Evolutionary conservation across 2,888 invertebrate species (phyloP), one percentile per base, ranked within the genome.

Genomic region (Tetropium fuscum): DNA sequence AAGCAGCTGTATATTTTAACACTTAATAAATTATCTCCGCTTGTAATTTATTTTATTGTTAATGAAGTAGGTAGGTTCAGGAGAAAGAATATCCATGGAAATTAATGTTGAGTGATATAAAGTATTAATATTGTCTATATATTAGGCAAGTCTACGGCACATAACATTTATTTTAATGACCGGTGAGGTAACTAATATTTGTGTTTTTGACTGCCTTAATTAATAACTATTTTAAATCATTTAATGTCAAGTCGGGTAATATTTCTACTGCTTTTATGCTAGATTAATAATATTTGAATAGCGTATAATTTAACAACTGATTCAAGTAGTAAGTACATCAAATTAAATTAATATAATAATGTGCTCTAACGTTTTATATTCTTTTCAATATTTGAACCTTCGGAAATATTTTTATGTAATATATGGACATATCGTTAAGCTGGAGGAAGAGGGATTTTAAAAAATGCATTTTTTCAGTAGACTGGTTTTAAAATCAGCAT

Each of bases 11-110:
- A n/a, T n/a, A n/a, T n/a, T 41, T 41, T 10, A 22, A n/a, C 44
- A 44, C 27, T 15, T 44, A 20, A 44, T 44, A 27, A 44, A 27
- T 44, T 44, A 43, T 7, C 4, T 43, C 15, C 11, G 19, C 41
- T 41, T 5, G 22, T 11, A 41, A 20, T 41, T 18, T 20, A 41
- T 43, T 15, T 43, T 43, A 25, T 44, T 44, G 8, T 25, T 6
- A 36, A 36, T 36, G 36, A n/a, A n/a, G n/a, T n/a, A n/a, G n/a
- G n/a, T n/a, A n/a, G n/a, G n/a, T n/a, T n/a, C n/a, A n/a, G n/a
- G n/a, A n/a, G n/a, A n/a, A n/a, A n/a, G n/a, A n/a, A n/a, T n/a
- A n/a, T n/a, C n/a, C n/a, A n/a, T n/a, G n/a, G n/a, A n/a, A n/a
- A n/a, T n/a, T 34, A 11, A 2, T 15, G 11, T 34, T 34, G 6